Conservation (phyloP, 2,888 invertebrate species). For the Drosophila testacea region DNA sequence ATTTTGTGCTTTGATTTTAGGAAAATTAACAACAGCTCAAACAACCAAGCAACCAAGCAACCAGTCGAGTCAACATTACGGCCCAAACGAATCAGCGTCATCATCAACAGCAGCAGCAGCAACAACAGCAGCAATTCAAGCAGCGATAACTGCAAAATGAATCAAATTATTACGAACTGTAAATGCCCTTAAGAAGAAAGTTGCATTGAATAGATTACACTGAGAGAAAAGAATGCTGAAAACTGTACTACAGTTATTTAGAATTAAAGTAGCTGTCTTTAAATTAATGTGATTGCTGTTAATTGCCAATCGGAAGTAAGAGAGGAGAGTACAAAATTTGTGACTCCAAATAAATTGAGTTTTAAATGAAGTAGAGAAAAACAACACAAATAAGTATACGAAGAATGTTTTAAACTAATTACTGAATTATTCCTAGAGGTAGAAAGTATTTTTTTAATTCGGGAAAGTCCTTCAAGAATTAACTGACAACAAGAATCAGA, state of each 20-base stretch:
- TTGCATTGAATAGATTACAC: background rate
- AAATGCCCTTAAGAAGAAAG: conserved; percentile 29
- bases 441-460: too few relatives aligned
- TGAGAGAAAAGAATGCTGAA: background rate
- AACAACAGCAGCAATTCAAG: conserved; percentile 52
- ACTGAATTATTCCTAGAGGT: too few relatives aligned
- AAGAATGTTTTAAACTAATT: too few relatives aligned
- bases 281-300: background rate
- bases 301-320: background rate
- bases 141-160: conserved; percentile 37
- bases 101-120: conserved; percentile 58
- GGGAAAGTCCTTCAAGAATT: too few relatives aligned
- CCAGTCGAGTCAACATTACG: conserved; percentile 79
- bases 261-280: background rate
- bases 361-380: background rate
- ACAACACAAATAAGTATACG: background rate
- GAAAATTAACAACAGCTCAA: conserved; percentile 80
- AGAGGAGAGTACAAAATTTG: background rate
- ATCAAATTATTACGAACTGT: conserved; percentile 18
- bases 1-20: conserved; percentile 80
- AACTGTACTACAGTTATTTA: background rate
- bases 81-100: conserved; percentile 78
- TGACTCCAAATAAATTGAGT: background rate
- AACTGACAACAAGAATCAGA: too few relatives aligned
- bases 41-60: conserved; percentile 55